Evolutionary conservation across 2,113 vertebrate species (phyloP).

Genomic region (Rhabdornis inornatus): DNA sequence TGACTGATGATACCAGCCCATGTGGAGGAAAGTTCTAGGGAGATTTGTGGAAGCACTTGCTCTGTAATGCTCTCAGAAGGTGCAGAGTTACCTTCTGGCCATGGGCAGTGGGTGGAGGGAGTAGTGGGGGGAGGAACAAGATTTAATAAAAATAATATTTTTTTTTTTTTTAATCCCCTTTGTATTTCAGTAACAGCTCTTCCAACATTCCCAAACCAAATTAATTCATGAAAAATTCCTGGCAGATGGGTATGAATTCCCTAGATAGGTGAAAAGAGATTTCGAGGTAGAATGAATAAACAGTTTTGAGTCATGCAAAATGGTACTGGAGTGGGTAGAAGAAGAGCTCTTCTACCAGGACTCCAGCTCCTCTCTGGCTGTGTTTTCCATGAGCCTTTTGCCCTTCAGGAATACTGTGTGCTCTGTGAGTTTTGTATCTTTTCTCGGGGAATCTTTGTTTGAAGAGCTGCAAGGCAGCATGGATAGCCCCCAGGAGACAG

Average conservation of each 20-base stretch:
- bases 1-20: not conserved
- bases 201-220: not conserved
- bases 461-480: not conserved
- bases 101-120: not conserved
- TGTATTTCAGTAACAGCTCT: not conserved
- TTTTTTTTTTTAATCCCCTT: not conserved
- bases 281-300: not conserved
- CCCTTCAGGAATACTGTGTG: not conserved
- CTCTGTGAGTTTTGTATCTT: not conserved
- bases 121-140: not conserved
- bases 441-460: not conserved
- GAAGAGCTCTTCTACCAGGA: not conserved
- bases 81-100: not conserved
- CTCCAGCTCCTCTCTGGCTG: not conserved
- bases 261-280: not conserved
- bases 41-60: not conserved
- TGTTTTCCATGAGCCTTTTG: not conserved
- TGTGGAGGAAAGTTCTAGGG: not conserved
- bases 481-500: not conserved
- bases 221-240: constrained; percentile 5
- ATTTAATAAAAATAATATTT: not conserved
- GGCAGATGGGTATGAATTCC: not conserved
- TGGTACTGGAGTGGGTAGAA: not conserved
- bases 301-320: not conserved
- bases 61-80: not conserved